phyloP scores from a whole-genome alignment of 2,888 invertebrate species.

The Drosophila recens region DNA sequence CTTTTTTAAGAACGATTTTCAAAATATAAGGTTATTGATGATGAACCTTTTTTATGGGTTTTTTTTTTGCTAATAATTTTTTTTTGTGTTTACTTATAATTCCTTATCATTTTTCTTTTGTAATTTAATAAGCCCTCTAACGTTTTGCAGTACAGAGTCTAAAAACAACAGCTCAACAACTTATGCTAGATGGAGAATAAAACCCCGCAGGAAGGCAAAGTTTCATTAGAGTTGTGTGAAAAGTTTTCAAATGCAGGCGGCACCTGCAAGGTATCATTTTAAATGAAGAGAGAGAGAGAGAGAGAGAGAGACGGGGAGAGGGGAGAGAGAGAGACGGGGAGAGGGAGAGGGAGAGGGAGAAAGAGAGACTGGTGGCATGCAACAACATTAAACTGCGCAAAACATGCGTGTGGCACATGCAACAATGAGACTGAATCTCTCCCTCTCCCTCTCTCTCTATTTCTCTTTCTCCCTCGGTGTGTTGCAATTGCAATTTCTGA shows the following conservation, averaged over 20 bases:
- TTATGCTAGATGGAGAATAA: constrained; percentile 15
- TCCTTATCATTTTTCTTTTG: too few species aligned
- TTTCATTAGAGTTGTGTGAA: constrained; percentile 40
- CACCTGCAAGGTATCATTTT: constrained; percentile 55
- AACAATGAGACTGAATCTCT: constrained; percentile 29
- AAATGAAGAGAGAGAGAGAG: constrained; percentile 4
- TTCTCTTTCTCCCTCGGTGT: background rate
- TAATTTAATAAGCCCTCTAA: background rate
- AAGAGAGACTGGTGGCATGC: constrained; percentile 12
- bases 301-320: background rate
- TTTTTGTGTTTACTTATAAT: too few species aligned
- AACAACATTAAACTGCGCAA: constrained; percentile 4
- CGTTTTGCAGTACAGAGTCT: background rate
- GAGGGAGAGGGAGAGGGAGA: background rate
- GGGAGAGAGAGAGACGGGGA: background rate
- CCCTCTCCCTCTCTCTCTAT: background rate
- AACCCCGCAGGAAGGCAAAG: background rate
- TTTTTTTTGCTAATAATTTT: too few species aligned
- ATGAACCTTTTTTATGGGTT: too few species aligned
- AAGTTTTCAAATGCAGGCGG: constrained; percentile 44
- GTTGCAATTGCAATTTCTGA: constrained; percentile 20
- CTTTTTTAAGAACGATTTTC: too few species aligned
- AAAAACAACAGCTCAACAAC: constrained; percentile 35
- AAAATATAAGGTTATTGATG: too few species aligned
- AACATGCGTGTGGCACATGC: constrained; percentile 39